Evolutionary conservation across 2,113 vertebrate genomes (phyloP).

Genomic region (Murina feae): DNA sequence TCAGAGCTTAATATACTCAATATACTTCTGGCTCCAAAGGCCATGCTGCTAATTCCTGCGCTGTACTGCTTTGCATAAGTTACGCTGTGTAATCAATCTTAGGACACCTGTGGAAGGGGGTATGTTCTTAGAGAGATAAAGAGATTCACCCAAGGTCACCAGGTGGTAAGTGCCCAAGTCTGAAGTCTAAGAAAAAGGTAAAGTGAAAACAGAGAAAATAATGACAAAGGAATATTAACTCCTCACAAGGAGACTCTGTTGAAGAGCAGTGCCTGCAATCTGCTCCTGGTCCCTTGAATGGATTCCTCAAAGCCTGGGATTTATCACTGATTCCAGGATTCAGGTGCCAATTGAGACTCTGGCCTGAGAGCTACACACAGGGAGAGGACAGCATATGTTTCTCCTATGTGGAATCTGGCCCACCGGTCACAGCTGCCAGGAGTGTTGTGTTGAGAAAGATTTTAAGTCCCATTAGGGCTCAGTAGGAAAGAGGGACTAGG

Average conservation of each 20-base stretch:
- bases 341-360: background rate
- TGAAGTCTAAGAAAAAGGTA: background rate
- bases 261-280: background rate
- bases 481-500: background rate
- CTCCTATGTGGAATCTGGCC: background rate
- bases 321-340: background rate
- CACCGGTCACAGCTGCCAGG: background rate
- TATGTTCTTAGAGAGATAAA: background rate
- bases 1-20: background rate
- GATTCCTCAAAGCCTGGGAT: background rate
- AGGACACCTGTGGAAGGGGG: background rate
- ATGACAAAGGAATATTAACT: background rate
- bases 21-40: background rate
- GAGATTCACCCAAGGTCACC: background rate
- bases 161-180: background rate
- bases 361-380: background rate
- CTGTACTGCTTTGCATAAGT: background rate
- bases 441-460: background rate
- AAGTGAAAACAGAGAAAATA: background rate
- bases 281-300: background rate
- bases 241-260: background rate
- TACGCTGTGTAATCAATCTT: background rate
- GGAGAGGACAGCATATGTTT: background rate
- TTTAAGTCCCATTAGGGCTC: background rate
- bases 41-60: background rate